Conservation (phyloP, 1,140 invertebrate genomes). For the Hesperophylax magnus region DNA sequence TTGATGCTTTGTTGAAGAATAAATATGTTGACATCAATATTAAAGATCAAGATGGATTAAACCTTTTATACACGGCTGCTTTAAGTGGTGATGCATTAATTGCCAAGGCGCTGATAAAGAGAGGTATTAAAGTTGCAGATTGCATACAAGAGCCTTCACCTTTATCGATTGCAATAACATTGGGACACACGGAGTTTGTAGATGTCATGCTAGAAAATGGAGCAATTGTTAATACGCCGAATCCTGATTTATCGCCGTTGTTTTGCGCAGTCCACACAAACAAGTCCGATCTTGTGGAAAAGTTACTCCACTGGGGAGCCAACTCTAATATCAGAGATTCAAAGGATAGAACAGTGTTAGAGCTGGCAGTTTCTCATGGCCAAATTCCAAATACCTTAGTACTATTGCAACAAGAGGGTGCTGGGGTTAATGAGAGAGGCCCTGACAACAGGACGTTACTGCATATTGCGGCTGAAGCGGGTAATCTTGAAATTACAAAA, state of each 20-base stretch:
- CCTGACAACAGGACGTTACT: too few relatives aligned
- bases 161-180: neutral
- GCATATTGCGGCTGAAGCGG: neutral
- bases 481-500: neutral
- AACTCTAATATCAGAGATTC: too few relatives aligned
- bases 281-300: neutral
- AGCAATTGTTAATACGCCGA: neutral
- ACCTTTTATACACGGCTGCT: neutral
- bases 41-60: neutral
- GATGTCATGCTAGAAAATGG: neutral
- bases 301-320: neutral
- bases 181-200: neutral
- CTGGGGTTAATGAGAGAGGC: neutral
- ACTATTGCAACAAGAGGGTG: neutral
- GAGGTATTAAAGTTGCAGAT: neutral
- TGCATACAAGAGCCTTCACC: neutral
- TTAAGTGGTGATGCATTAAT: neutral
- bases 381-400: neutral
- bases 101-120: neutral
- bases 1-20: conserved; percentile 1
- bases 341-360: neutral
- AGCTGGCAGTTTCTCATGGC: neutral
- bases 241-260: neutral
- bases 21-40: neutral
- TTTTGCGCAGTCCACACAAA: neutral